phyloP scores from a whole-genome alignment of 1,140 invertebrate genomes.

The Phthorimaea operculella region DNA sequence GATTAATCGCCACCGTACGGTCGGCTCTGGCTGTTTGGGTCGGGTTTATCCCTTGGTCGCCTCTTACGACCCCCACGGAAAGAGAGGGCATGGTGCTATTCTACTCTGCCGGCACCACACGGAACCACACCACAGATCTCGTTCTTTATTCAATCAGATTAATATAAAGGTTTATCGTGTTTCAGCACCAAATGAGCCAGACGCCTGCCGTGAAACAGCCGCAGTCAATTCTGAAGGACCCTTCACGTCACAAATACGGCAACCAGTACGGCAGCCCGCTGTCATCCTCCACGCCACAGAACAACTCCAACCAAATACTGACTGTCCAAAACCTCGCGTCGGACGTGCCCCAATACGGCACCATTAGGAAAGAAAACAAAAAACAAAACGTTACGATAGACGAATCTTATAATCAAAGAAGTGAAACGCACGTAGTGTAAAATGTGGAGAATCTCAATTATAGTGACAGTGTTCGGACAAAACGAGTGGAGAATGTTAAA shows the following conservation, averaged over 20 bases:
- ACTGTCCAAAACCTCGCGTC: conserved; percentile 61
- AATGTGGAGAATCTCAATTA: conserved; percentile 4
- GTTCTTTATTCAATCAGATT: too few species aligned
- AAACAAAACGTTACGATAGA: conserved; percentile 64
- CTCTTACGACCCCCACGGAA: too few species aligned
- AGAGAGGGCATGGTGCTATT: too few species aligned
- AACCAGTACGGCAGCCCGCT: conserved; percentile 64
- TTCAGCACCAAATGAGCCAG: conserved; percentile 43
- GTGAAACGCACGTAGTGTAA: conserved; percentile 58
- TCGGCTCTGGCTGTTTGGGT: too few species aligned
- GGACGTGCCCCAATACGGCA: conserved; percentile 62
- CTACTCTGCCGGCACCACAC: too few species aligned
- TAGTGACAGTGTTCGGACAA: conserved; percentile 1
- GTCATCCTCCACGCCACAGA: conserved; percentile 54
- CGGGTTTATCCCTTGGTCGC: too few species aligned
- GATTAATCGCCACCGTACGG: too few species aligned
- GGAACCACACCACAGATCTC: too few species aligned
- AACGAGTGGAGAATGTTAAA: background rate
- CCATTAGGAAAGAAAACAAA: conserved; percentile 63
- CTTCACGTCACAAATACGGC: conserved; percentile 69
- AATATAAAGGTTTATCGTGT: conserved; percentile 17
- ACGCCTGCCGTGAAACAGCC: conserved; percentile 65
- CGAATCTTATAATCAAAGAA: conserved; percentile 55
- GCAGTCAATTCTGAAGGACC: conserved; percentile 72
- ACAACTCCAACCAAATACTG: conserved; percentile 56